Evolutionary conservation across 1,140 invertebrate genomes (phyloP), one percentile per base, ranked within the genome.

Genomic region (Drosophila sucinea): DNA sequence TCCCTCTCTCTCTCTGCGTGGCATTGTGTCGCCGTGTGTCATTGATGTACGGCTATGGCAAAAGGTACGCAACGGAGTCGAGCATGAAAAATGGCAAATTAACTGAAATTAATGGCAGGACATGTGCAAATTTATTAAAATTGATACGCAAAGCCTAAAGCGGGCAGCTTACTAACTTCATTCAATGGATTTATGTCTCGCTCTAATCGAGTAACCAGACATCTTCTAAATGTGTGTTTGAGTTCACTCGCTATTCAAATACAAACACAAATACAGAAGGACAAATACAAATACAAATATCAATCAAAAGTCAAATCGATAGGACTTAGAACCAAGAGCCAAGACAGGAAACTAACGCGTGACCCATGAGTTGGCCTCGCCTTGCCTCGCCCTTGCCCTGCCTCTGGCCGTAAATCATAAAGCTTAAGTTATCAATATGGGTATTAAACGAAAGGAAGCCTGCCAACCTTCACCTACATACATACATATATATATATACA

Each of bases 261-360:
- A 51, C 44, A 51, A 51, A 51, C 44, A 8, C 25, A 51, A 51
- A 51, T 8, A 27, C 1, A 73, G 51, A 81, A 64, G 61, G 35
- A 51, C 76, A 47, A 60, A 62, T 67, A 61, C 68, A 66, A 77
- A 82, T 84, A 87, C 68, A 66, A 77, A 82, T 84, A 87, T 87
- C 84, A 87, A 87, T 87, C 84, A 87, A 89, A 89, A 87, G 80
- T 81, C 77, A 84, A 87, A 87, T 87, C 84, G 84, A 87, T 87
- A 80, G 25, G 84, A 70, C 77, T 87, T 87, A 82, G 58, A 70
- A 35, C 61, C 17, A 17, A 17, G 51, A 38, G 62, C 67, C 44
- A 75, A 70, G 74, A 60, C 74, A 51, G 40, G 62, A 74, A 38
- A 67, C 60, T 41, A 58, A 51, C 40, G 23, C 44, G 57, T 11